A percentile compares a stretch with the other conserved stretches of the same genome.
Evolutionary conservation across 2,797 vertebrate species (phyloP).

Genomic region (Sphenodon punctatus): DNA sequence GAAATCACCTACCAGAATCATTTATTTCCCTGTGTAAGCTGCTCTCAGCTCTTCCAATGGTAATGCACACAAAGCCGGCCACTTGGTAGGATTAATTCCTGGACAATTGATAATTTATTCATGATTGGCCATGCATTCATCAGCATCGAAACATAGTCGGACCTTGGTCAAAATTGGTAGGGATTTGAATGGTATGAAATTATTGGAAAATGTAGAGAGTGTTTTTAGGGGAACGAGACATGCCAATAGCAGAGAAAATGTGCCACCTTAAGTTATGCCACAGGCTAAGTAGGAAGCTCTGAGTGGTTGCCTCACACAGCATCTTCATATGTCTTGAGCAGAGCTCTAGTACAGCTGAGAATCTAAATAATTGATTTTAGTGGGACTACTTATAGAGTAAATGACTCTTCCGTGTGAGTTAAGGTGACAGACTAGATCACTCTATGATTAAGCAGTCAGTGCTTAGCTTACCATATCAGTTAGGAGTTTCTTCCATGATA

Average conservation of each 20-base stretch:
- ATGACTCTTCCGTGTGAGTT: not conserved
- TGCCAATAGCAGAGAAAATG: rapidly evolving
- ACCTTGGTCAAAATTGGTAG: no score
- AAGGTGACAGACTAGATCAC: not conserved
- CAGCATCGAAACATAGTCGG: no score
- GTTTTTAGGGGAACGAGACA: not conserved
- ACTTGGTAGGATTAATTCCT: no score
- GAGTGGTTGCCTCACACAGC: not conserved
- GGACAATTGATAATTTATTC: no score
- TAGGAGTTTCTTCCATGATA: not conserved
- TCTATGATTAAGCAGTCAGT: not conserved
- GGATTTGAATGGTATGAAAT: not conserved
- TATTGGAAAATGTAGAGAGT: not conserved
- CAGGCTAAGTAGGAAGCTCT: not conserved
- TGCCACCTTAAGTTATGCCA: not conserved
- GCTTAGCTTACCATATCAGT: not conserved
- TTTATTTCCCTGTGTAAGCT: no score
- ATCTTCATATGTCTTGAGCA: not conserved
- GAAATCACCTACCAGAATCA: no score
- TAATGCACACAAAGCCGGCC: no score
- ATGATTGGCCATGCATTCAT: no score
- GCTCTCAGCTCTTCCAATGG: no score
- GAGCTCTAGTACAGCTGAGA: not conserved
- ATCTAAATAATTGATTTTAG: not conserved
- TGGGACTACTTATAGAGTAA: not conserved